These are phyloP conservation scores for Serinus canaria DNA, from an alignment of 2,113 vertebrate genomes.

Conservation along the genomic window DNA sequence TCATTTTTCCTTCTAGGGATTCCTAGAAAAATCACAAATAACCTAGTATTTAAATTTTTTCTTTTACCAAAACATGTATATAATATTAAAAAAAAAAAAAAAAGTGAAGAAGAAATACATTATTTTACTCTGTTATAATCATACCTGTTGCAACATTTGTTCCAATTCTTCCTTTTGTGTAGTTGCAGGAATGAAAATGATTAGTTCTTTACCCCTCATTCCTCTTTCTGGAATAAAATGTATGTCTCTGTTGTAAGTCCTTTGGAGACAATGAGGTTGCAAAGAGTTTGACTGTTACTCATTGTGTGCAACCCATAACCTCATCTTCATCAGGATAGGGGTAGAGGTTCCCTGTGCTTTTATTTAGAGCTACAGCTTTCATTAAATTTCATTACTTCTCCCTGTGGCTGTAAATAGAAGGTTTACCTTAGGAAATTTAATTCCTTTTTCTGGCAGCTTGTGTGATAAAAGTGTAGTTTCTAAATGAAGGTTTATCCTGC, in stretches of 20 bases:
- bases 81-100: not conserved
- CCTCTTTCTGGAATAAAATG: not conserved
- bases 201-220: not conserved
- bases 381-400: conserved; percentile 59
- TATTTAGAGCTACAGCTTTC: conserved; percentile 51
- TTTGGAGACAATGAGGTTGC: not conserved
- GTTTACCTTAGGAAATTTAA: conserved; percentile 34
- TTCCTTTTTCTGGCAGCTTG: conserved; percentile 18
- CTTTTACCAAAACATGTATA: not conserved
- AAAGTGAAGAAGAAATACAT: not conserved
- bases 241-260: not conserved
- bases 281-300: not conserved
- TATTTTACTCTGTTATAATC: not conserved
- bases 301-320: not conserved
- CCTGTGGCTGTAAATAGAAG: conserved; percentile 38
- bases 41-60: not conserved
- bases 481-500: not conserved
- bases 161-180: not conserved
- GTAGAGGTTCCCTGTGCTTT: not conserved
- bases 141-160: not conserved
- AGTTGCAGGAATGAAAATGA: not conserved
- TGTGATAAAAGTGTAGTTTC: conserved; percentile 8
- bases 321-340: not conserved
- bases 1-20: not conserved
- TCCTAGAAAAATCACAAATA: not conserved